A percentile compares a stretch with the other conserved stretches of the same genome.
Conservation (phyloP, 2,797 vertebrate genomes). For the Taeniopygia guttata region DNA sequence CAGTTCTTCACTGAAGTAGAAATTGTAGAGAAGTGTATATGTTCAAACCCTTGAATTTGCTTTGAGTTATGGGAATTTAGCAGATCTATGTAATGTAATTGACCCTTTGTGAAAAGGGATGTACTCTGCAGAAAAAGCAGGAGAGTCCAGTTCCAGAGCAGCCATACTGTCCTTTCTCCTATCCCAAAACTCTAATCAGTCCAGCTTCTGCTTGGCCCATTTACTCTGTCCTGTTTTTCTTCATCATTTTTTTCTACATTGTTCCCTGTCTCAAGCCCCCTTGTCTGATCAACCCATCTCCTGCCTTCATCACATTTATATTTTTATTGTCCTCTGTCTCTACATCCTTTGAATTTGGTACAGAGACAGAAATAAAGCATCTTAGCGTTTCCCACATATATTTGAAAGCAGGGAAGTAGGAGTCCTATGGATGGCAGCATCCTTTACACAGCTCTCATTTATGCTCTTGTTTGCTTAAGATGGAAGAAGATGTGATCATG, state of each 20-base stretch:
- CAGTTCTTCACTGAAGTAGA: background rate
- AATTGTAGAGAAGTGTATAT: background rate
- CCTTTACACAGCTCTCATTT: conserved; percentile 15
- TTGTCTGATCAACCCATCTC: background rate
- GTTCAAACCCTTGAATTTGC: background rate
- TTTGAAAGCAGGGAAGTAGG: background rate
- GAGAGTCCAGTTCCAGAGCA: background rate
- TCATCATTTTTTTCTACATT: background rate
- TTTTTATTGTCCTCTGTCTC: background rate
- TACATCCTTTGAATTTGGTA: background rate
- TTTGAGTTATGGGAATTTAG: background rate
- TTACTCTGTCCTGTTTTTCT: background rate
- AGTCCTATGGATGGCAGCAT: background rate
- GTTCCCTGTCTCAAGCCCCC: background rate
- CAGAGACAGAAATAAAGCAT: conserved; percentile 3
- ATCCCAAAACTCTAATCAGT: background rate
- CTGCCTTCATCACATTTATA: background rate
- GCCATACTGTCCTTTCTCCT: background rate
- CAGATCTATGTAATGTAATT: background rate
- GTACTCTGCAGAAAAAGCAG: background rate
- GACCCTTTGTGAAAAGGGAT: background rate
- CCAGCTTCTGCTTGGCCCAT: background rate
- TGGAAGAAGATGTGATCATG: conserved; percentile 20
- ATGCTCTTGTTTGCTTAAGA: conserved; percentile 17
- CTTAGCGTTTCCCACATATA: background rate